Conservation (phyloP, 1,140 invertebrate species). For the Papilio glaucus region DNA sequence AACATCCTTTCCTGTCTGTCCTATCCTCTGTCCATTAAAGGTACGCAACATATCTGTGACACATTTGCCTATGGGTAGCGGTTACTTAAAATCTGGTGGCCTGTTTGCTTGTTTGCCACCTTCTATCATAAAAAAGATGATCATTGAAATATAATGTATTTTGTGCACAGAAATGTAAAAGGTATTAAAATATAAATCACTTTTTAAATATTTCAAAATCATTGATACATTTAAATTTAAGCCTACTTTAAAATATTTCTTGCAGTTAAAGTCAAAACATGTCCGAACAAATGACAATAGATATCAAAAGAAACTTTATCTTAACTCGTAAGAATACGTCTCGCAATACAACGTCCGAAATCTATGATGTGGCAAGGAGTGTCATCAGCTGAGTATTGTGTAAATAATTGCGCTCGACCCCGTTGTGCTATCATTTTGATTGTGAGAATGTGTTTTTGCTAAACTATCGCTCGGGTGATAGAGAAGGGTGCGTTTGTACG, state of each 20-base stretch:
- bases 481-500: not conserved
- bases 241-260: not conserved
- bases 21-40: too few species aligned
- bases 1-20: too few species aligned
- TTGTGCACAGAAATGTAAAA: too few species aligned
- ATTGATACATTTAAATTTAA: not conserved
- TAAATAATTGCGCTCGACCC: constrained; percentile 19
- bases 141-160: too few species aligned
- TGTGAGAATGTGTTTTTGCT: constrained; percentile 16
- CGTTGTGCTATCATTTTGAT: not conserved
- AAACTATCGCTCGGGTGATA: not conserved
- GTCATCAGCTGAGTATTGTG: constrained; percentile 28
- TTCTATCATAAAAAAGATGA: too few species aligned
- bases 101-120: too few species aligned
- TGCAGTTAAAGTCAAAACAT: not conserved
- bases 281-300: not conserved
- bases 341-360: constrained; percentile 27
- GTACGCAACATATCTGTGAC: too few species aligned
- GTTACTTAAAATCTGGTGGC: too few species aligned
- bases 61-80: too few species aligned
- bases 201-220: too few species aligned
- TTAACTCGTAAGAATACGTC: not conserved
- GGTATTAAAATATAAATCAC: too few species aligned
- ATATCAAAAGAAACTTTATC: constrained; percentile 1
- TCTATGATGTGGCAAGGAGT: constrained; percentile 29